phyloP scores from a whole-genome alignment of 1,140 invertebrate genomes.

The Lepeophtheirus salmonis region DNA sequence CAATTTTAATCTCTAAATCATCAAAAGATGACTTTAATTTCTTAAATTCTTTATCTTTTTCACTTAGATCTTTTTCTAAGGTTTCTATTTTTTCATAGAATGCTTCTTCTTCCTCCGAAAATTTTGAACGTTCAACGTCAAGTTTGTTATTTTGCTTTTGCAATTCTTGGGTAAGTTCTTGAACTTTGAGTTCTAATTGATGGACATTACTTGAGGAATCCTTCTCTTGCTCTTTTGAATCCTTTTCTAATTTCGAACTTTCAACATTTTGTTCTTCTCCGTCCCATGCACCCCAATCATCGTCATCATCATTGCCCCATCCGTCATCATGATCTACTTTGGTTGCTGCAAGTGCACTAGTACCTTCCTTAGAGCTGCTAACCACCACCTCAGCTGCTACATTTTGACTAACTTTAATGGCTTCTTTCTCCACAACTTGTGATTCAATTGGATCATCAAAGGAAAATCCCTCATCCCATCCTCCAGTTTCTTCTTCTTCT shows the following conservation, averaged over 20 bases:
- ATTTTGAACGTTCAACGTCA: not conserved
- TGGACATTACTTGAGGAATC: not conserved
- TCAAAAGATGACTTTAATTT: not conserved
- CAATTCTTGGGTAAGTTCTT: not conserved
- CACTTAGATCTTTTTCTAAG: not conserved
- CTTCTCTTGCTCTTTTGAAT: not conserved
- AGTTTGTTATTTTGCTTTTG: not conserved
- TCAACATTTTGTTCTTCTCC: not conserved
- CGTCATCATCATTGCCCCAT: constrained; percentile 6
- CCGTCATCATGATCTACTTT: not conserved
- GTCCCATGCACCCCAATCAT: not conserved
- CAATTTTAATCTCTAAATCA: not conserved
- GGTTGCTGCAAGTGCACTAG: not conserved
- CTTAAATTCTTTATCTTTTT: constrained; percentile 1
- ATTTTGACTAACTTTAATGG: too few species aligned
- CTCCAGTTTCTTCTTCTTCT: not conserved
- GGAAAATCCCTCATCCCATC: too few species aligned
- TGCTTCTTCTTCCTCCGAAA: not conserved
- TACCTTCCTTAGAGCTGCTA: not conserved
- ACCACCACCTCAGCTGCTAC: not conserved
- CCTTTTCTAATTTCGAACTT: not conserved
- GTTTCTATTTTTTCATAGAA: not conserved
- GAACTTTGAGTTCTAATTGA: not conserved
- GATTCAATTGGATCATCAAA: too few species aligned
- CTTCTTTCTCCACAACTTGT: too few species aligned